Base-by-base conservation (phyloP, 2,888 invertebrate species). In the Spicauda simplicius region DNA sequence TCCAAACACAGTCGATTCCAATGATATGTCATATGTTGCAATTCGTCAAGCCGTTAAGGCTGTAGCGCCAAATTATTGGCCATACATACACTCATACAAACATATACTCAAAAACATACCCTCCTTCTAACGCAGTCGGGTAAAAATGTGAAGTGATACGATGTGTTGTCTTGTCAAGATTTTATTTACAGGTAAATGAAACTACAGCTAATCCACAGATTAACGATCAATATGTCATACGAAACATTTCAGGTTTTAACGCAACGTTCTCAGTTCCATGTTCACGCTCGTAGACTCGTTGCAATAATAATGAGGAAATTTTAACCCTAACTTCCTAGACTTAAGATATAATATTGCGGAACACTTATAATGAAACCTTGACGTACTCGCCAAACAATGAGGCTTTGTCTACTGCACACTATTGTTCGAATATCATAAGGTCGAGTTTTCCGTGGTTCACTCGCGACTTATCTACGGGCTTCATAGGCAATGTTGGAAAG, bases 391-490 rank as follows among this genome's bases (percentile, higher is more conserved):
- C 74, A 72, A 77, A 81, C 79, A 81, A 80, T 77, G 78, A 77
- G 74, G 75, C 80, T 79, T 81, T 83, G 77, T 81, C 77, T 77
- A 73, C 70, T 69, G 68, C 69, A 69, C 71, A 75, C 79, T 73
- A 82, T 83, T 83, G 82, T 85, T 67, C 74, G 69, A 62, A 66
- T 66, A 65, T 45, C 58, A 54, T 78, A 81, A 74, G 76, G 84
- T 73, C 73, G 76, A 82, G 71, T 79, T 74, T 86, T 68, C 73
- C 72, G 66, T 80, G 73, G 71, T 74, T 53, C 60, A 41, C 64
- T 53, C 20, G 53, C 68, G 70, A 63, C 64, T 67, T 71, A 68
- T 68, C 61, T 69, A 72, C 69, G 69, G 71, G 66, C 62, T 71
- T 72, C 69, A 66, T 69, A 72, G 69, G 69, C 67, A 71, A 72